Evolutionary conservation across 2,113 vertebrate genomes (phyloP), one percentile per base, ranked within the genome.

Genomic region (Sebastes fasciatus): DNA sequence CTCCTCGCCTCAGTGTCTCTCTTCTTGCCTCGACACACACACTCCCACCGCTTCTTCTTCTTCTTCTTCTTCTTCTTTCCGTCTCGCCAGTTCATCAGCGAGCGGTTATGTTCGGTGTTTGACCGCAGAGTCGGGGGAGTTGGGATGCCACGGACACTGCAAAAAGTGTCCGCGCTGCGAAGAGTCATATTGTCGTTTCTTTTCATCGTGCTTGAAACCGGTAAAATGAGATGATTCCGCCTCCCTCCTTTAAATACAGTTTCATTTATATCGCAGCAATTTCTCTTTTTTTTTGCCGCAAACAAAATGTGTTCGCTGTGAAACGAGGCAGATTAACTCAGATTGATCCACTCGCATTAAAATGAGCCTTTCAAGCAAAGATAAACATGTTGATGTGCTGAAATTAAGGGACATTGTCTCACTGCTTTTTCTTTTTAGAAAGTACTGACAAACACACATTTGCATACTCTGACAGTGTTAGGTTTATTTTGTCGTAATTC

Each of bases 1-100:
- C 74, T 85, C 70, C 64, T 80, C 55, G 78, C 83, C 79, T 90
- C 77, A 74, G 67, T 69, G 68, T 61, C 48, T 76, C 77, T 34
- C 17, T 34, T 51, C 19, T 46, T 17, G 6, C 34, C 13, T 72
- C 43, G 34, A 14, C 14, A 10, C 74, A 54, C 74, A 45, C 40
- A 46, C 48, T 8, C 6, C 11, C 11, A 34, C 60, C 21, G 26
- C 26, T 34, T 34, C 26, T 34, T 34, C 26, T 34, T 26, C 26
- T 26, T 26, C 26, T 26, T 26, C 46, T 8, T 48, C 46, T 57
- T 21, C 46, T 23, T 65, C 49, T 61, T 75, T 88, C 79, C 19
- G 1, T 84, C 55, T 81, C 21, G 1, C 46, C 65, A 58, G 80
- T 81, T 75, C 55, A 82, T 86, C 79, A 82, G 66, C 4, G 21